phyloP scores from a whole-genome alignment of 2,888 invertebrate genomes.

The Rhagonycha fulva region DNA sequence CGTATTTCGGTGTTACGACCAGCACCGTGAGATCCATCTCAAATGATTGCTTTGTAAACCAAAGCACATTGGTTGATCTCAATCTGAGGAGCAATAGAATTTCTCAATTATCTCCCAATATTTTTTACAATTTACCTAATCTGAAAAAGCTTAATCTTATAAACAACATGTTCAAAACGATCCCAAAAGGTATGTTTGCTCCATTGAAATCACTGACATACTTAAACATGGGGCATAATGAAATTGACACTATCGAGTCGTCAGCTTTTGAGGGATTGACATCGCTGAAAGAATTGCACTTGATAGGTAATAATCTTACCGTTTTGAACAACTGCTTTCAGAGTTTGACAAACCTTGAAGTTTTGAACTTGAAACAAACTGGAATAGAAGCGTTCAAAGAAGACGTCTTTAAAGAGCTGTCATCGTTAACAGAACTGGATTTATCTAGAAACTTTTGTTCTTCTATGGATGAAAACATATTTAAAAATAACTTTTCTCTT shows the following conservation, averaged over 20 bases:
- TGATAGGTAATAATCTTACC: slow-evolving; percentile 38
- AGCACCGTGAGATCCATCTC: not conserved
- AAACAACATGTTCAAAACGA: slow-evolving; percentile 45
- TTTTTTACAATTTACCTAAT: slow-evolving; percentile 49
- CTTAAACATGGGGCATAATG: slow-evolving; percentile 45
- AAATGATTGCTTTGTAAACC: not conserved
- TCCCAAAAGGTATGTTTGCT: slow-evolving; percentile 46
- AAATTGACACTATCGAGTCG: slow-evolving; percentile 42
- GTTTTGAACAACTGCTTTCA: not conserved
- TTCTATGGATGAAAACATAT: not conserved
- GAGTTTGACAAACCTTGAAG: not conserved
- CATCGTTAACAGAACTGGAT: not conserved
- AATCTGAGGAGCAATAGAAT: slow-evolving; percentile 44
- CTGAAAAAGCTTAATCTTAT: slow-evolving; percentile 43
- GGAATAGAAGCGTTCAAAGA: not conserved
- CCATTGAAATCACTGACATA: slow-evolving; percentile 47
- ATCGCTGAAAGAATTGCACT: slow-evolving; percentile 41
- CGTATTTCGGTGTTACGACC: not conserved
- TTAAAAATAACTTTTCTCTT: not conserved
- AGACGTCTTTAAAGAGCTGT: not conserved
- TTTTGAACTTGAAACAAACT: not conserved
- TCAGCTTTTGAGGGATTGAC: slow-evolving; percentile 46
- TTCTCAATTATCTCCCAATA: slow-evolving; percentile 39
- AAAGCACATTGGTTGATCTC: slow-evolving; percentile 22
- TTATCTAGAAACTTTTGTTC: not conserved